Evolutionary conservation across 2,113 vertebrate species (phyloP), one percentile per base, ranked within the genome.

Genomic region (Todiramphus saurophagus): DNA sequence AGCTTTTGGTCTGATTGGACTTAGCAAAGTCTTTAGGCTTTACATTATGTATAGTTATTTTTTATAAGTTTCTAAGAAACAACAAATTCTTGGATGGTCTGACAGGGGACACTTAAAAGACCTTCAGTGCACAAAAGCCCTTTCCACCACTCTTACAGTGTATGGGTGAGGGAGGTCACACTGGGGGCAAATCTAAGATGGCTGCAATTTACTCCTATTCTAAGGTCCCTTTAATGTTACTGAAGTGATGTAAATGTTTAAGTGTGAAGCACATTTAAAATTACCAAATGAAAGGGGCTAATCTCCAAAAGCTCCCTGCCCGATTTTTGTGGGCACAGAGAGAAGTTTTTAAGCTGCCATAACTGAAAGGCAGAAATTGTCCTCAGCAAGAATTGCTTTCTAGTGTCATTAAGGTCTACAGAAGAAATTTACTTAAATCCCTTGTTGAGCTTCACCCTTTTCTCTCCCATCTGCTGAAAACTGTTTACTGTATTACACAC

Each of bases 281-380:
- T 96, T 95, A 93, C 90, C 90, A 95, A 96, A 90, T 94, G 92
- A 96, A 95, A 96, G 88, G 64, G 48, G n/a, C 73, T 96, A 93
- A 97, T 96, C 85, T 83, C 83, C 51, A 60, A 70, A 94, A 94
- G 83, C 85, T 86, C 83, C 43, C 64, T 68, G 79, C 35, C 69
- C 1, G 4, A 72, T 77, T 92, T 83, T 76, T 64, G 59, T 60
- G 59, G 69, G 69, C 62, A 84, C n/a, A n/a, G 72, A 74, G 89
- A 67, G 44, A 58, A 90, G 87, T 95, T 96, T 96, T 96, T 83
- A 96, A 87, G 80, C 77, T 89, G 58, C 85, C 92, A 90, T 94
- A 92, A 94, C 88, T 81, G 86, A 93, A 96, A 92, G 64, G 79
- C 83, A 92, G 82, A 96, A 93, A 85, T 48, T 79, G 46, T 96